These are phyloP conservation scores for Sebastes steindachneri DNA, from an alignment of 2,797 vertebrate genomes.

Conservation along the genomic window DNA sequence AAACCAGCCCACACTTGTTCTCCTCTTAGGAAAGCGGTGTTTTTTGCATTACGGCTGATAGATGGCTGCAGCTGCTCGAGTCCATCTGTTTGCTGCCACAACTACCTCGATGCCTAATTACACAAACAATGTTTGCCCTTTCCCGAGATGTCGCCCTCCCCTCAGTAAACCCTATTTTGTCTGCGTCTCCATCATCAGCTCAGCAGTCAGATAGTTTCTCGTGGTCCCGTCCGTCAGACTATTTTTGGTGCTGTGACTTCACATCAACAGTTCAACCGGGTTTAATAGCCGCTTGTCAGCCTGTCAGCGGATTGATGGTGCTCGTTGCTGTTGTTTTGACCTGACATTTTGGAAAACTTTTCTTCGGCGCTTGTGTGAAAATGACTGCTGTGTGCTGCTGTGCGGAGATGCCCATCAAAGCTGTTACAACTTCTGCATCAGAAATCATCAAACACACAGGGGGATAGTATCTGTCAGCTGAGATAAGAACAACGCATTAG, in stretches of 20 bases:
- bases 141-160: not conserved
- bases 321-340: slow-evolving; percentile 41
- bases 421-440: slow-evolving; percentile 17
- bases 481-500: not conserved
- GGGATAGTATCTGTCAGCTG: slow-evolving; percentile 1
- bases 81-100: slow-evolving; percentile 53
- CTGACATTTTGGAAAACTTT: slow-evolving; percentile 54
- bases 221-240: not conserved
- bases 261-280: slow-evolving; percentile 46
- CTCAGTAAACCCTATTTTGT: not conserved
- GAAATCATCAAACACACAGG: slow-evolving; percentile 6
- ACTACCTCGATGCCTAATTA: slow-evolving; percentile 39
- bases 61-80: slow-evolving; percentile 35
- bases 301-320: slow-evolving; percentile 52
- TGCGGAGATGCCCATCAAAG: slow-evolving; percentile 35
- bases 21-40: not conserved
- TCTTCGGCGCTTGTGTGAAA: slow-evolving; percentile 27
- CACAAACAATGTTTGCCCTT: slow-evolving; percentile 21
- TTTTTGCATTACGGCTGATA: slow-evolving; percentile 14
- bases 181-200: not conserved
- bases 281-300: slow-evolving; percentile 70
- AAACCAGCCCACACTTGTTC: slow-evolving; percentile 53
- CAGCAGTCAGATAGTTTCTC: slow-evolving; percentile 17
- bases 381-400: slow-evolving; percentile 17
- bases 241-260: slow-evolving; percentile 27